Evolutionary conservation across 2,888 invertebrate genomes (phyloP), one percentile per base, ranked within the genome.

Genomic region (Smittia aterrima): DNA sequence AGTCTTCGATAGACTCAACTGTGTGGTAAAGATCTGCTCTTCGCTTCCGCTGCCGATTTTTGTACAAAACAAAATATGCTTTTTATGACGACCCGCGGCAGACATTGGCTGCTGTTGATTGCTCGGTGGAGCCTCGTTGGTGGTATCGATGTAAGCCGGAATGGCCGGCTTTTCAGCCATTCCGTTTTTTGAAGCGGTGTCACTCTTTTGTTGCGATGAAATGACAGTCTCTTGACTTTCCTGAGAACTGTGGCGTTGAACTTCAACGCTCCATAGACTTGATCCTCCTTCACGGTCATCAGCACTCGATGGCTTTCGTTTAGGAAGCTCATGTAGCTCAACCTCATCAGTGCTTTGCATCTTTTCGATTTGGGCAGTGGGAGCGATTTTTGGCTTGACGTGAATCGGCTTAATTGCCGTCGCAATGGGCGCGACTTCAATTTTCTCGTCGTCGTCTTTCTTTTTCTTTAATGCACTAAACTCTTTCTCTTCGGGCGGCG

Each of bases 11-110:
- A 88, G 84, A 79, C 88, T 88, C 77, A 88, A 85, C 78, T 88
- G 88, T 1, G 87, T 87, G 78, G 88, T 87, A 79, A 90, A 90
- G 64, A 90, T 85, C 81, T 89, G 89, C 78, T 90, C 90, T 79
- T 86, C 85, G 78, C 88, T 89, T 22, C 83, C 83, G 0, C 83
- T 83, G 32, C 90, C 90, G 62, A 90, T 83, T 77, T 88, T 86
- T 7, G 90, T 90, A 74, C 88, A 87, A 79, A 90, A 90, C 72
- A 89, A 84, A 66, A 90, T 81, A 66, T 88, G 84, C 16, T 83
- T 79, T 38, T 82, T 82, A 75, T 83, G 83, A 76, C 79, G 41
- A 2, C 32, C 47, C 66, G 18, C 24, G 11, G 58, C 20, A 13
- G 68, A 58, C 22, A 20, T 58, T 4, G 75, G 4, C 7, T 75